Evolutionary conservation across 1,140 invertebrate species (phyloP), one percentile per base, ranked within the genome.

Genomic region (Eubasilissa regina): DNA sequence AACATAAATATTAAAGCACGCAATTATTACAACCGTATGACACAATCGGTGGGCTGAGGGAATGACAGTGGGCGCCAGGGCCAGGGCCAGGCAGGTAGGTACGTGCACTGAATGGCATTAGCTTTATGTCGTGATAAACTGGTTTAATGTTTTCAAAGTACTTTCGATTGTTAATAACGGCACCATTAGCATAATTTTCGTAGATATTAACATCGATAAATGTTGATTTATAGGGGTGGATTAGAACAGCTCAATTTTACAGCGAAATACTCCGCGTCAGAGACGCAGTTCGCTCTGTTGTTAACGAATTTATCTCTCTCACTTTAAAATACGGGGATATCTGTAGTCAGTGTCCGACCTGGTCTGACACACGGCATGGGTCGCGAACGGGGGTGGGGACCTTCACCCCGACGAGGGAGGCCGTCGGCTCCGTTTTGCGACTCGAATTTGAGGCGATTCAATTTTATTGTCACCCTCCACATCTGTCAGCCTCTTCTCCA

Each of bases 151-250:
- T 78, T 78, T 62, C 53, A 21, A 48, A 78, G 77, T 78, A 78
- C 77, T 78, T 73, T 78, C 68, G 68, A 60, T 78, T 73, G 77
- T 60, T 58, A 62, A 53, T 73, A 73, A 78, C 77, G 66, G 77
- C 68, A n/a, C 77, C 56, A 78, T 78, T 78, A 78, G 68, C 77
- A 74, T 78, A 78, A 78, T 78, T 73, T 78, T 78, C 77, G 77
- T 11, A 78, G 77, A 78, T 78, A 78, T 78, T 58, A 73, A 53
- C 70, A 73, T 58, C 77, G 68, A 78, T 78, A 78, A 78, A 73
- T 73, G 53, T 48, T 53, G 68, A 78, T 78, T 78, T 78, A 78
- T 78, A 19, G 77, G 13, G 7, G 25, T 6, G 77, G 77, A 78
- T 78, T 74, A 78, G 43, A 44, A 51, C 68, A 43, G 77, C 45